Evolutionary conservation across 2,888 invertebrate genomes (phyloP).

Genomic region (Amitus sp.): DNA sequence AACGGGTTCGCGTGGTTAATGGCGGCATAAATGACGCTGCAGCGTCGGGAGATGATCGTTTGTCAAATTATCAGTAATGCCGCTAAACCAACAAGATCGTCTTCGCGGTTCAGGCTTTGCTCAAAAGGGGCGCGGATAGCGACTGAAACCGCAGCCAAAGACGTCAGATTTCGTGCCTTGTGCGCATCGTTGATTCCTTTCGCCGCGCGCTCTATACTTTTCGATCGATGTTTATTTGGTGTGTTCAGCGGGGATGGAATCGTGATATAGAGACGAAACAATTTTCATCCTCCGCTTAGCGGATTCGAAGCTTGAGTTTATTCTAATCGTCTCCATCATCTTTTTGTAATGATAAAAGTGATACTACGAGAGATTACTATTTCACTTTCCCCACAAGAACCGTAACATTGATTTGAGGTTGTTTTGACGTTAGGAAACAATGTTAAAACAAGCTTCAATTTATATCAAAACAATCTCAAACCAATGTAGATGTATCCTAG

Average conservation of each 20-base stretch:
- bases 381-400: too few relatives aligned
- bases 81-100: conserved; percentile 61
- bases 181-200: conserved; percentile 1
- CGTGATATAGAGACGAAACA: not conserved
- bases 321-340: not conserved
- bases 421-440: too few relatives aligned
- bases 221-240: conserved; percentile 7
- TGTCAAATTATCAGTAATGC: conserved; percentile 65
- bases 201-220: conserved; percentile 1
- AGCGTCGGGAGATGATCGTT: conserved; percentile 51
- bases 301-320: not conserved
- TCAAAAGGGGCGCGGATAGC: conserved; percentile 24
- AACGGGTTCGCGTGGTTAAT: conserved; percentile 43
- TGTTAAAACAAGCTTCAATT: too few relatives aligned
- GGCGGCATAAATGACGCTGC: conserved; percentile 50
- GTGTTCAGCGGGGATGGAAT: not conserved
- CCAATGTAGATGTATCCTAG: too few relatives aligned
- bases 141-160: conserved; percentile 48
- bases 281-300: not conserved
- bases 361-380: too few relatives aligned
- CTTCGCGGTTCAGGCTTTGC: conserved; percentile 29
- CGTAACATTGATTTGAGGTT: too few relatives aligned
- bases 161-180: conserved; percentile 13
- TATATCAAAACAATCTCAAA: too few relatives aligned
- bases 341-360: too few relatives aligned